Evolutionary conservation across 30 jellyfish, hydroid and myxozoan species (phyloP).

Genomic region (Turritopsis rubra): DNA sequence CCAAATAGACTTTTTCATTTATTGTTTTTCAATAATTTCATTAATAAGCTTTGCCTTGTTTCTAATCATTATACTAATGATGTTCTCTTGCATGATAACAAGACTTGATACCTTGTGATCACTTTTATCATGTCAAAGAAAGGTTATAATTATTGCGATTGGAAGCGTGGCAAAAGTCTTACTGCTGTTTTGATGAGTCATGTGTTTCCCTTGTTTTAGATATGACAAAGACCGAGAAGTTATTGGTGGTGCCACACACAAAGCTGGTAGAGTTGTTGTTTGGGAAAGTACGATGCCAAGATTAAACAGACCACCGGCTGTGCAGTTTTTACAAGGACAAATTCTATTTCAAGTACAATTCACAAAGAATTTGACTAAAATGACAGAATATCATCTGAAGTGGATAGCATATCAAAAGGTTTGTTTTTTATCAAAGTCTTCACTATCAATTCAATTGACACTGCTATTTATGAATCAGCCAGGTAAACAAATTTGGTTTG

Average conservation of each 20-base stretch:
- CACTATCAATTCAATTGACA: too few relatives aligned
- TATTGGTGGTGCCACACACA: slow-evolving; percentile 76
- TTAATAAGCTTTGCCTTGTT: too few relatives aligned
- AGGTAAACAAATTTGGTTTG: neutral
- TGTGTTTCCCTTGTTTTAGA: slow-evolving; percentile 23
- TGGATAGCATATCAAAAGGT: slow-evolving; percentile 46
- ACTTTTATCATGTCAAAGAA: too few relatives aligned
- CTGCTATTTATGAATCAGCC: too few relatives aligned
- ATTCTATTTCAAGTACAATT: slow-evolving; percentile 54
- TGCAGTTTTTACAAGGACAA: slow-evolving; percentile 66
- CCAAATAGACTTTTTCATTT: too few relatives aligned
- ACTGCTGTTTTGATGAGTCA: neutral
- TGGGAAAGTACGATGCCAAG: slow-evolving; percentile 77
- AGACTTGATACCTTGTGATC: too few relatives aligned
- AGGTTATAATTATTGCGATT: too few relatives aligned
- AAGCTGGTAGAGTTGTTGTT: slow-evolving; percentile 80
- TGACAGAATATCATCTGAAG: slow-evolving; percentile 48
- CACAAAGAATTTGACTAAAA: slow-evolving; percentile 49
- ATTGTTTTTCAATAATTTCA: too few relatives aligned
- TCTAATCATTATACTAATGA: too few relatives aligned
- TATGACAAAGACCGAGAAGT: slow-evolving; percentile 67
- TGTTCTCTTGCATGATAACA: too few relatives aligned
- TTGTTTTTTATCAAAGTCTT: too few relatives aligned
- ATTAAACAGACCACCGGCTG: slow-evolving; percentile 91
- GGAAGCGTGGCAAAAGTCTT: neutral